Evolutionary conservation across 1,140 invertebrate species (phyloP).

Genomic region (Heterodera schachtii): DNA sequence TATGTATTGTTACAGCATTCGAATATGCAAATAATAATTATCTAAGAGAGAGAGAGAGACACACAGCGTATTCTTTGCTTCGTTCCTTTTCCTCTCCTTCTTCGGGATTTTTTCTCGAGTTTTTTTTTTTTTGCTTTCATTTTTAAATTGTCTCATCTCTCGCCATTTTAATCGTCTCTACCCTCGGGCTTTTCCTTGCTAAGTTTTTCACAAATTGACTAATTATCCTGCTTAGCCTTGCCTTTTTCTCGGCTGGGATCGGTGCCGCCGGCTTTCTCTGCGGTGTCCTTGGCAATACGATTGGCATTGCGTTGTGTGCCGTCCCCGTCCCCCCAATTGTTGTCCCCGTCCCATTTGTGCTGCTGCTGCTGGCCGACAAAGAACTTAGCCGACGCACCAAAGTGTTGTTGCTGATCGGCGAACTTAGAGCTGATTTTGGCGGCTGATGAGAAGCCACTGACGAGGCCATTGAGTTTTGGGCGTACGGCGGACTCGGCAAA

Average conservation of each 20-base stretch:
- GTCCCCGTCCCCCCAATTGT: too few species aligned
- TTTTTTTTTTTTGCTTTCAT: not conserved
- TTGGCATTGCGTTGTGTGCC: not conserved
- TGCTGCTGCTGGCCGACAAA: constrained; percentile 1
- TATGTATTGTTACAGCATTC: not conserved
- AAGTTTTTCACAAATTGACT: too few species aligned
- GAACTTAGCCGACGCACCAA: constrained; percentile 7
- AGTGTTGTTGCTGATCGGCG: not conserved
- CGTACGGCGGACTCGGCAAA: not conserved
- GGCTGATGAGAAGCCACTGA: not conserved
- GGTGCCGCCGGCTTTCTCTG: constrained; percentile 32
- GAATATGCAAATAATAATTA: constrained; percentile 6
- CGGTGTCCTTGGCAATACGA: constrained; percentile 22
- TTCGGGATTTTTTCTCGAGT: too few species aligned
- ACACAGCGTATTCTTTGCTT: too few species aligned
- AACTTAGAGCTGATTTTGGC: not conserved
- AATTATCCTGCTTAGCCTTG: not conserved
- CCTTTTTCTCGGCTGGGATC: constrained; percentile 32
- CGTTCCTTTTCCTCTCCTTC: too few species aligned
- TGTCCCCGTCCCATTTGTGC: not conserved
- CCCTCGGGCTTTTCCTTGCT: too few species aligned
- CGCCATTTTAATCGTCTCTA: too few species aligned
- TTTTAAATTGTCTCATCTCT: too few species aligned
- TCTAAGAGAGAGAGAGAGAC: not conserved
- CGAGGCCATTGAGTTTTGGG: not conserved